Percentiles rank a stretch among this genome's conserved stretches.
These are phyloP conservation scores for Eumerus sabulonum DNA, from an alignment of 2,888 invertebrate genomes.

Conservation along the genomic window DNA sequence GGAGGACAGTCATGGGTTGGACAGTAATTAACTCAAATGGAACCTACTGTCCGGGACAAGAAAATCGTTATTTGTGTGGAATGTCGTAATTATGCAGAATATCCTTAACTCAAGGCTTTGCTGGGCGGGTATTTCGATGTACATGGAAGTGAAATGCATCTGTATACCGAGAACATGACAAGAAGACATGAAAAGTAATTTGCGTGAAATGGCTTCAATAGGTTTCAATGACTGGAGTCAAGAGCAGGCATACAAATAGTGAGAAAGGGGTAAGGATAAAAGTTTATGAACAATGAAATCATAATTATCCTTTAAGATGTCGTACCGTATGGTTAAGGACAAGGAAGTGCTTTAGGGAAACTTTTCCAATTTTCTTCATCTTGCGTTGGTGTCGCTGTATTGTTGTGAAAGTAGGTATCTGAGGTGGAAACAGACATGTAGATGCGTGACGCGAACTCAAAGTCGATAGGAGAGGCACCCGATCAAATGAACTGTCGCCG, in stretches of 20 bases:
- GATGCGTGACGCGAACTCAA: slow-evolving; percentile 51
- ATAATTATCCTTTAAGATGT: slow-evolving; percentile 59
- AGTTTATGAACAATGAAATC: slow-evolving; percentile 52
- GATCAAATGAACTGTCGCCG: slow-evolving; percentile 34
- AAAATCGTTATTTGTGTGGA: slow-evolving; percentile 8
- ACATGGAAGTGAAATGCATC: slow-evolving; percentile 22
- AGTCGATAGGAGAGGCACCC: slow-evolving; percentile 6
- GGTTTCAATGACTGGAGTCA: no score
- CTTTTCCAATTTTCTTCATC: slow-evolving; percentile 28
- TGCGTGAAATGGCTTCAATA: slow-evolving; percentile 16
- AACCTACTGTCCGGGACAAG: slow-evolving; percentile 40
- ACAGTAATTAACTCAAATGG: slow-evolving; percentile 60
- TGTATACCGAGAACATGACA: slow-evolving; percentile 14
- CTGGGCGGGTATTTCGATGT: background rate
- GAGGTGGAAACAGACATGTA: slow-evolving; percentile 19
- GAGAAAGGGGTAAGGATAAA: slow-evolving; percentile 37
- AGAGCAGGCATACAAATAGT: background rate
- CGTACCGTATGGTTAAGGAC: slow-evolving; percentile 4
- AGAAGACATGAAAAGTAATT: slow-evolving; percentile 42
- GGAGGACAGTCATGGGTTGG: slow-evolving; percentile 11
- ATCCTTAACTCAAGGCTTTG: slow-evolving; percentile 3
- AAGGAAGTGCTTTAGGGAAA: slow-evolving; percentile 8
- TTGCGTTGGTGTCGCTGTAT: no score
- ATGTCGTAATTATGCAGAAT: slow-evolving; percentile 31
- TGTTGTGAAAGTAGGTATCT: background rate